These are phyloP conservation scores for Acanthosepion lycidas DNA, from an alignment of 2,888 invertebrate genomes.

Conservation along the genomic window DNA sequence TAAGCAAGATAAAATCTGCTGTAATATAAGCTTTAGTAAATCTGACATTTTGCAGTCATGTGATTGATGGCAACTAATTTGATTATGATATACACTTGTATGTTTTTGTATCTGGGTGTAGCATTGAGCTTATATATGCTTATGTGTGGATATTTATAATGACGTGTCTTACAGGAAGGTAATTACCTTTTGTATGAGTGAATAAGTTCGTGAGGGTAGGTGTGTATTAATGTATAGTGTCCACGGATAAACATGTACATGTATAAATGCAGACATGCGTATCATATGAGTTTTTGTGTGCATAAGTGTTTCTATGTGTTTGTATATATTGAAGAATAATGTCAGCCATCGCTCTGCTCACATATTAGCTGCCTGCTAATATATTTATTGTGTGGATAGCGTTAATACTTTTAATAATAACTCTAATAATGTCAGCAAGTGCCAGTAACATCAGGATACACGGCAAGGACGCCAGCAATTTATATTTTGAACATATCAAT, in stretches of 20 bases:
- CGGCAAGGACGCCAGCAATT: no score
- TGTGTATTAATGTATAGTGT: not conserved
- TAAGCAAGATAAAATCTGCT: no score
- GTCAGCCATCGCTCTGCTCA: not conserved
- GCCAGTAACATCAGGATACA: no score
- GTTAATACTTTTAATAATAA: no score
- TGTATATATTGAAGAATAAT: not conserved
- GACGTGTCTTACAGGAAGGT: not conserved
- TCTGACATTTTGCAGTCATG: no score
- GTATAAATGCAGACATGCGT: not conserved
- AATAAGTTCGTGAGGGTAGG: not conserved
- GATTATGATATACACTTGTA: no score
- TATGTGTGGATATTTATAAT: not conserved
- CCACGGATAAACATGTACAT: not conserved
- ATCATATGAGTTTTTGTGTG: not conserved
- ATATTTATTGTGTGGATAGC: no score
- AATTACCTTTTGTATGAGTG: not conserved
- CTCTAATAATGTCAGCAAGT: no score
- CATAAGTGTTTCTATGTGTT: not conserved
- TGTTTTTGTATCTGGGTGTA: not conserved
- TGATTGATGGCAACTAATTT: no score
- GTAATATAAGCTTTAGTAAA: no score
- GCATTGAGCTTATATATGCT: not conserved
- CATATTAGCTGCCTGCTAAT: no score
- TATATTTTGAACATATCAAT: no score